phyloP scores from a whole-genome alignment of 1,140 invertebrate genomes.

The Probaryconus sp. region DNA sequence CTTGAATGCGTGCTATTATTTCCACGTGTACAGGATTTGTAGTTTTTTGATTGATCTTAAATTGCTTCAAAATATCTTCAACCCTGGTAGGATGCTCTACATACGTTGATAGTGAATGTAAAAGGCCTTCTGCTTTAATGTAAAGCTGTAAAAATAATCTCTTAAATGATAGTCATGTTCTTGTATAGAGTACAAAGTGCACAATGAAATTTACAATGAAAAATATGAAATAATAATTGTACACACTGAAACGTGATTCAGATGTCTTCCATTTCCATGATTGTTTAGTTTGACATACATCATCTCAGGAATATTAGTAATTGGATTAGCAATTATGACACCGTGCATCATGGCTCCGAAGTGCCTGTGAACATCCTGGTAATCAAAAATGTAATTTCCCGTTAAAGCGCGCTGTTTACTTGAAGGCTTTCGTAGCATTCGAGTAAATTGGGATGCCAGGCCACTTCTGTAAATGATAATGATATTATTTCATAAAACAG shows the following conservation, averaged over 20 bases:
- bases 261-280: constrained; percentile 79
- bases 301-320: constrained; percentile 81
- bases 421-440: constrained; percentile 77
- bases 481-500: too few species aligned
- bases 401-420: constrained; percentile 79
- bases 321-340: constrained; percentile 80
- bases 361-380: constrained; percentile 80
- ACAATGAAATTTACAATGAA: too few species aligned
- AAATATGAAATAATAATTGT: constrained; percentile 8
- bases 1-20: constrained; percentile 80
- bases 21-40: constrained; percentile 79
- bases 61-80: constrained; percentile 76
- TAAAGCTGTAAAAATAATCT: constrained; percentile 75
- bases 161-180: neutral
- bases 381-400: constrained; percentile 83
- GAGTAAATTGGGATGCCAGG: constrained; percentile 80
- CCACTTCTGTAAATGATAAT: constrained; percentile 75
- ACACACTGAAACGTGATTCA: constrained; percentile 80
- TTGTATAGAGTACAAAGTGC: too few species aligned
- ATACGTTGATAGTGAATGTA: constrained; percentile 71
- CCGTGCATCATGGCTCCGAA: constrained; percentile 81
- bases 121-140: constrained; percentile 79
- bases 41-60: constrained; percentile 76
- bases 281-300: constrained; percentile 80
- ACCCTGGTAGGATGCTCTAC: constrained; percentile 75